Conservation (phyloP, 1,140 invertebrate species). For the Apis florea region DNA sequence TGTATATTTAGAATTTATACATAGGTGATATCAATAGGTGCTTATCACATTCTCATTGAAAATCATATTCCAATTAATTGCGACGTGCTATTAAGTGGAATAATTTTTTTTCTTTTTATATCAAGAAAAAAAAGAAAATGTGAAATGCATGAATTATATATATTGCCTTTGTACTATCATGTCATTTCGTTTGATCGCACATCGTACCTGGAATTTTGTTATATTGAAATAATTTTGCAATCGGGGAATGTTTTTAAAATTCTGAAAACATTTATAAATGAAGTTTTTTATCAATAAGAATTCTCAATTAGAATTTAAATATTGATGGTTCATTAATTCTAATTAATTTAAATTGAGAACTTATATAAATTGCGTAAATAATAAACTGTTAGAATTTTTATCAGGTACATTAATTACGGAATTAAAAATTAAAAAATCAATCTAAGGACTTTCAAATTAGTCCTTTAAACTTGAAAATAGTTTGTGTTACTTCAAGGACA, state of each 20-base stretch:
- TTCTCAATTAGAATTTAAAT: background rate
- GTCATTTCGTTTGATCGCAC: constrained; percentile 49
- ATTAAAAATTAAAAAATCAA: constrained; percentile 10
- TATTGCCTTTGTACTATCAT: constrained; percentile 4
- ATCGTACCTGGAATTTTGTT: constrained; percentile 58
- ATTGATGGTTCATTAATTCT: background rate
- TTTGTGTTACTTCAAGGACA: constrained; percentile 52
- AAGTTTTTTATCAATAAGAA: background rate
- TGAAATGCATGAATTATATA: background rate
- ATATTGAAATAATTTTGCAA: constrained; percentile 4
- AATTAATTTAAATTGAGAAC: background rate
- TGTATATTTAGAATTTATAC: constrained; percentile 65
- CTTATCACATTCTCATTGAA: constrained; percentile 49
- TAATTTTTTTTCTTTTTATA: constrained; percentile 27
- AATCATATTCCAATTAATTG: constrained; percentile 41
- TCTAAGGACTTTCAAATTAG: constrained; percentile 6
- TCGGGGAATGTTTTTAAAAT: background rate
- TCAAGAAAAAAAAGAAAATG: background rate
- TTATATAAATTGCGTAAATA: background rate
- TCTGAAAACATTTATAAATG: background rate
- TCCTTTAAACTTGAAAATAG: constrained; percentile 44
- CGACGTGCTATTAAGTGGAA: constrained; percentile 34
- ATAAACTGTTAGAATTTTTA: background rate
- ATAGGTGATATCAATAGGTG: constrained; percentile 60
- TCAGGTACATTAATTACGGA: background rate